Evolutionary conservation across 2,888 invertebrate species (phyloP).

Genomic region (Temnothorax rugatulus): DNA sequence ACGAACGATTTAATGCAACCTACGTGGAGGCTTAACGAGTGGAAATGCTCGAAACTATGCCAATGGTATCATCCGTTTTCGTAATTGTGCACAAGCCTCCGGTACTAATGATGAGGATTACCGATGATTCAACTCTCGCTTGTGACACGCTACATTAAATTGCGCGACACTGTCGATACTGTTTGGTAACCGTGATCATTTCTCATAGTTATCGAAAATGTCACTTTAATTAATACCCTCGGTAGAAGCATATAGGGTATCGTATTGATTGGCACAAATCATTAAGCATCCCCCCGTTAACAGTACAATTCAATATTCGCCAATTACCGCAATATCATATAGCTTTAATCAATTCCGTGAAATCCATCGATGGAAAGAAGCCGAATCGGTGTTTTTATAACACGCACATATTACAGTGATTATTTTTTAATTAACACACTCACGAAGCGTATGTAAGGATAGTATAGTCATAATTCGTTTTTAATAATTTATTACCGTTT

Average conservation of each 20-base stretch:
- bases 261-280: slow-evolving; percentile 72
- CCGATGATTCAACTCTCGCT: slow-evolving; percentile 63
- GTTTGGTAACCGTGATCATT: slow-evolving; percentile 65
- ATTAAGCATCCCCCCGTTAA: slow-evolving; percentile 65
- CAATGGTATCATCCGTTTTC: slow-evolving; percentile 52
- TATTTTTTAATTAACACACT: not conserved
- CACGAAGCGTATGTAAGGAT: not conserved
- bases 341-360: slow-evolving; percentile 15
- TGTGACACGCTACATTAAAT: slow-evolving; percentile 66
- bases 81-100: slow-evolving; percentile 51
- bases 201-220: slow-evolving; percentile 76
- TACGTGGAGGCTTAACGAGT: slow-evolving; percentile 48
- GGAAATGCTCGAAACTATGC: slow-evolving; percentile 51
- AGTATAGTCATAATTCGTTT: not conserved
- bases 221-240: slow-evolving; percentile 77
- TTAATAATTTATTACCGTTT: slow-evolving; percentile 1
- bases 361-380: not conserved
- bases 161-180: slow-evolving; percentile 62
- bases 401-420: not conserved
- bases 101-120: slow-evolving; percentile 48
- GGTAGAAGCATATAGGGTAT: slow-evolving; percentile 54
- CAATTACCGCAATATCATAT: slow-evolving; percentile 56
- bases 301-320: slow-evolving; percentile 70
- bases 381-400: not conserved
- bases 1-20: slow-evolving; percentile 43